Conservation (phyloP, 1,140 invertebrate genomes). For the Stegodyphus dumicola region DNA sequence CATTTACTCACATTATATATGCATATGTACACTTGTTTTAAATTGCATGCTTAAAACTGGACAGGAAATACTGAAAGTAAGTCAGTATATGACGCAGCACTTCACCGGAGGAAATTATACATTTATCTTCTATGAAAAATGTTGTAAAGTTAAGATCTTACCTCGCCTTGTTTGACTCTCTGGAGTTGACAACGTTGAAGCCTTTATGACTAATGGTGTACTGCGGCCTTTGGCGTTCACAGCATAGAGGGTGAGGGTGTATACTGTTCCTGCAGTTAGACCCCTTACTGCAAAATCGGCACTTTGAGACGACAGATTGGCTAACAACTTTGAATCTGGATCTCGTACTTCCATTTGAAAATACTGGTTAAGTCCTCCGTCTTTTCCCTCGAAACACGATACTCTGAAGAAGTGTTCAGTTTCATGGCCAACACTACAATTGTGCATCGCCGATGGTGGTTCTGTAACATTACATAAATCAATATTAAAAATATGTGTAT, state of each 20-base stretch:
- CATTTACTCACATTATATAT: too few relatives aligned
- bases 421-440: constrained; percentile 63
- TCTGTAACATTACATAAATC: constrained; percentile 68
- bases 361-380: constrained; percentile 62
- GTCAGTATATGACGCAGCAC: too few relatives aligned
- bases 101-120: too few relatives aligned
- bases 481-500: too few relatives aligned
- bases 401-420: constrained; percentile 63
- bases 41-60: too few relatives aligned
- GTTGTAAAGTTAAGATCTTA: constrained; percentile 7
- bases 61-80: too few relatives aligned
- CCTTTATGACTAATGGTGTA: constrained; percentile 68
- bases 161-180: constrained; percentile 61
- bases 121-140: too few relatives aligned
- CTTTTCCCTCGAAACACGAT: constrained; percentile 62
- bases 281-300: constrained; percentile 61
- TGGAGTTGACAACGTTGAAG: constrained; percentile 59
- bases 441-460: constrained; percentile 68
- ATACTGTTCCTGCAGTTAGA: constrained; percentile 53
- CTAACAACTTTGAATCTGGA: constrained; percentile 25
- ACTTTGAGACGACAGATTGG: constrained; percentile 33
- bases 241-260: constrained; percentile 74
- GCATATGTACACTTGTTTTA: too few relatives aligned
- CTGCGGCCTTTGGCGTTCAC: constrained; percentile 79
- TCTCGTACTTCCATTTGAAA: constrained; percentile 62